Evolutionary conservation across 1,140 invertebrate species (phyloP).

Genomic region (Neodiprion virginianus): DNA sequence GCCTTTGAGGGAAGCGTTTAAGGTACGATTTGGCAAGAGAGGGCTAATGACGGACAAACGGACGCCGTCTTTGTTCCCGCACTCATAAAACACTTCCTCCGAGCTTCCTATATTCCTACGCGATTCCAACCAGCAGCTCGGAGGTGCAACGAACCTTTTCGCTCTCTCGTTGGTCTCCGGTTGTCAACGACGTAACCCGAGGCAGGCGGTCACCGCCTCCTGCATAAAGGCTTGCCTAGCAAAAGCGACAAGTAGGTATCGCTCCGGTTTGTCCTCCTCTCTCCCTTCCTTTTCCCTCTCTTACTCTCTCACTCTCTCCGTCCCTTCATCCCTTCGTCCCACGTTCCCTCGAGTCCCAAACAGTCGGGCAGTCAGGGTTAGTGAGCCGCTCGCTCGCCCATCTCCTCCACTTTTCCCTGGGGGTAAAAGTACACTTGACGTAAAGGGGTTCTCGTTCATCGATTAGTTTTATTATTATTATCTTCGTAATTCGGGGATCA

Average conservation of each 20-base stretch:
- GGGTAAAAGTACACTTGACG: background rate
- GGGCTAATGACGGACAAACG: too few species aligned
- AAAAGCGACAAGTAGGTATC: constrained; percentile 1
- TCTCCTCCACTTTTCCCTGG: background rate
- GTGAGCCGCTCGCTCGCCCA: background rate
- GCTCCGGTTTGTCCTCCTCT: background rate
- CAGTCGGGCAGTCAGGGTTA: background rate
- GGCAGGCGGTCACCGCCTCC: background rate
- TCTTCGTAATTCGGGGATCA: background rate
- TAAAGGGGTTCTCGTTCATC: constrained; percentile 1
- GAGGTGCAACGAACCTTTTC: constrained; percentile 4
- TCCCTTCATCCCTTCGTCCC: background rate
- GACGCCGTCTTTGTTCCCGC: too few species aligned
- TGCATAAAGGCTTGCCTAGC: background rate
- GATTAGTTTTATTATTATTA: constrained; percentile 8
- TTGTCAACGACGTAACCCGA: constrained; percentile 2
- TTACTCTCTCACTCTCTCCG: too few species aligned
- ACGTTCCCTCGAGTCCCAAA: background rate
- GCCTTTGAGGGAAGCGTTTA: too few species aligned
- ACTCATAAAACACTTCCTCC: too few species aligned
- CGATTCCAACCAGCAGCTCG: background rate
- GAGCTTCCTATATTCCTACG: too few species aligned
- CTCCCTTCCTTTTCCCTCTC: too few species aligned
- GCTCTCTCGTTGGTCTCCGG: background rate
- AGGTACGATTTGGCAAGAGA: too few species aligned